Evolutionary conservation across 2,888 invertebrate species (phyloP), one percentile per base, ranked within the genome.

Genomic region (Lepetodrilus schrolli): DNA sequence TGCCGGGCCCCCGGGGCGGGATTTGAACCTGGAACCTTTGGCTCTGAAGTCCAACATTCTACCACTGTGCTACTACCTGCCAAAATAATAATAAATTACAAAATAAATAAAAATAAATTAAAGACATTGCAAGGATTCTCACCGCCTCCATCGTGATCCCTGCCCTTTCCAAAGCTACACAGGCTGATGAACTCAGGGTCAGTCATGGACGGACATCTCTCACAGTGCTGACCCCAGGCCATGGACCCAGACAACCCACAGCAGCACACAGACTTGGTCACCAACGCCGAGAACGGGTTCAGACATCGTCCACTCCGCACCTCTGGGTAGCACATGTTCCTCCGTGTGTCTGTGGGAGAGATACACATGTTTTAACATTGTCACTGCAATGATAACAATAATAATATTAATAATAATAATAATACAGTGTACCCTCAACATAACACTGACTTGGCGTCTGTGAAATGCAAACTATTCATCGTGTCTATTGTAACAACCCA

Each of bases 231-330:
- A 1, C 96, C 96, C 96, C 96, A 96, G 7, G 95, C 96, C 69
- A 81, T 80, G 3, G 82, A 74, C 0, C 84, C 78, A 1, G 80
- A 79, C 80, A 94, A 92, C 8, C 95, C 95, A 88, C 96, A 96
- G 87, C 96, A 96, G 83, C 96, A 96, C 84, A 94, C 94, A 0
- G 96, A 96, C 87, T 95, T 94, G 0, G 96, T 95, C n/a, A 95
- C 94, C 0, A 95, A 94, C 8, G 93, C 93, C 2, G 93, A 92
- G 0, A 95, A 94, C 0, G 95, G 95, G 78, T 94, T 94, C 71
- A 93, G 93, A 86, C 96, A 96, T 74, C 94, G 93, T 0, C 94
- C 95, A 78, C 94, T 86, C 93, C 93, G 89, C 93, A 95, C 88
- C 30, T 94, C 94, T 80, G 94, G 94, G 90, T 95, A 96, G 90